Base-by-base conservation (phyloP, 2,113 vertebrate genomes). In the Macheiramphus alcinus region DNA sequence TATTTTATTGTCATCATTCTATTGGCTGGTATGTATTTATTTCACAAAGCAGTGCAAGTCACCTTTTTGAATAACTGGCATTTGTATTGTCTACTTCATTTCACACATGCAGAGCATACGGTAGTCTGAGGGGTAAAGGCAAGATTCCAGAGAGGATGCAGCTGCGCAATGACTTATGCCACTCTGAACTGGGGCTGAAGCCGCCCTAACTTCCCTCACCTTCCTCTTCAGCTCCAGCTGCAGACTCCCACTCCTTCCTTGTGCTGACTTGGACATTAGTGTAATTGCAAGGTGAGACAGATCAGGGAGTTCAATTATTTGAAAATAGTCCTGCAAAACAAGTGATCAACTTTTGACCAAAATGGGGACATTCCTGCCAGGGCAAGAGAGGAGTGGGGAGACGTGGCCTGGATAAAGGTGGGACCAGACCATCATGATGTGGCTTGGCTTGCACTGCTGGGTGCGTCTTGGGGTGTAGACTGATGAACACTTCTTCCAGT, bases 401-500 rank as follows among this genome's bases (percentile, higher is more conserved):
- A 86, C 1, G 0, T 6, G 20, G 38, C n/a, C 29, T 6, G 3
- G 42, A 32, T 42, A 72, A 83, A 48, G 34, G 19, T 34, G 7
- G 36, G 42, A 73, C n/a, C 40, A 32, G 42, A 32, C 5, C 36
- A 21, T 0, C 2, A 0, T 31, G 34, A 36, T 8, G n/a, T 23
- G 22, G 45, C 13, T 63, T 15, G 45, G 58, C 36, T 29, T 3
- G 4, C 23, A 52, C 17, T 1, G 1, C 18, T n/a, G 17, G 18
- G 38, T 8, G 31, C 1, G 0, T 22, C 34, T 8, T 4, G 7
- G 7, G 16, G 12, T 8, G 17, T 0, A 43, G 40, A 45, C 22
- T 22, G 55, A 48, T 7, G 17, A 79, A 53, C 10, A 6, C 1
- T 12, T 73, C 50, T 59, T 63, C 34, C 55, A 72, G 26, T 1